phyloP scores from a whole-genome alignment of 2,888 invertebrate species.

The Macrosiphum euphorbiae region DNA sequence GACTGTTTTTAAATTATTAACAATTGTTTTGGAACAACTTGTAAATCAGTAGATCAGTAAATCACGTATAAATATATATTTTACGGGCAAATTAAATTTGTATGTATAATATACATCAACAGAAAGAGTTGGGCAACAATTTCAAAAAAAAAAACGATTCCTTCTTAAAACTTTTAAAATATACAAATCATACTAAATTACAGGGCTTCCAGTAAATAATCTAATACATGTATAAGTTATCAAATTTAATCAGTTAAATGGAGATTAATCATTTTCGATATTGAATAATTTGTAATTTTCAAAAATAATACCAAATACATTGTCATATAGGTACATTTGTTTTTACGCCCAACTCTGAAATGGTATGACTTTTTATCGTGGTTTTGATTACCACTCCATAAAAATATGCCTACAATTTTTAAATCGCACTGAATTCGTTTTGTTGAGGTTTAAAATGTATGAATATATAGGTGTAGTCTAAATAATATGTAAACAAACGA shows the following conservation, averaged over 20 bases:
- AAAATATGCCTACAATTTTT: slow-evolving; percentile 42
- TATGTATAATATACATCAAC: slow-evolving; percentile 10
- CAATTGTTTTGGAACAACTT: slow-evolving; percentile 45
- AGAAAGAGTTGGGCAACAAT: slow-evolving; percentile 32
- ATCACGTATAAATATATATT: slow-evolving; percentile 48
- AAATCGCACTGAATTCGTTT: slow-evolving; percentile 55
- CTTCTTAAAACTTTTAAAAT: background rate
- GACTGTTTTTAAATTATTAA: slow-evolving; percentile 55
- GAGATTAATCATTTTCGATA: background rate
- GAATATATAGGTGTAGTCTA: slow-evolving; percentile 40
- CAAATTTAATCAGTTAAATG: background rate
- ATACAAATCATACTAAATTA: background rate
- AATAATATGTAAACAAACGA: slow-evolving; percentile 53
- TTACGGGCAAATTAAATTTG: slow-evolving; percentile 29
- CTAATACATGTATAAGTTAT: background rate
- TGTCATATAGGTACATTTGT: background rate
- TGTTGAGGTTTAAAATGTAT: slow-evolving; percentile 51
- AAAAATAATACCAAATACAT: background rate
- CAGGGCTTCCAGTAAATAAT: slow-evolving; percentile 49
- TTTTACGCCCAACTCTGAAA: slow-evolving; percentile 31
- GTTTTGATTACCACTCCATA: slow-evolving; percentile 10
- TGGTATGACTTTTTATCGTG: slow-evolving; percentile 17
- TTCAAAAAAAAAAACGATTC: background rate
- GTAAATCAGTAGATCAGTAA: slow-evolving; percentile 32
- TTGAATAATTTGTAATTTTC: slow-evolving; percentile 10